Evolutionary conservation across 1,140 invertebrate genomes (phyloP).

Genomic region (Papilio aristodemus): DNA sequence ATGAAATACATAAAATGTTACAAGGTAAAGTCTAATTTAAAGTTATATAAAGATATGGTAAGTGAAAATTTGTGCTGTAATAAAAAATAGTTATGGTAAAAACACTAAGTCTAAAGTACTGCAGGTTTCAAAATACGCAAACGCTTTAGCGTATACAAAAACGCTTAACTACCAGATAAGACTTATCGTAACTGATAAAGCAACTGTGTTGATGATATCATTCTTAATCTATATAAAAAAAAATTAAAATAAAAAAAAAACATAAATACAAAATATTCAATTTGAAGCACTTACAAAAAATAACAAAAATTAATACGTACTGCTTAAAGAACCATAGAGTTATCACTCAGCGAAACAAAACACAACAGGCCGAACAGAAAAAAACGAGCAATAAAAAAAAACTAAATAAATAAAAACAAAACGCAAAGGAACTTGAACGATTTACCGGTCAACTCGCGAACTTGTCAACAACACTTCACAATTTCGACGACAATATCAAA

Average conservation of each 20-base stretch:
- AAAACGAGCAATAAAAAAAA: slow-evolving; percentile 57
- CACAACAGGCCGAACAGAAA: slow-evolving; percentile 41
- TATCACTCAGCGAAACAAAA: slow-evolving; percentile 69
- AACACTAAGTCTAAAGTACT: slow-evolving; percentile 15
- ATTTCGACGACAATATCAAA: slow-evolving; percentile 76
- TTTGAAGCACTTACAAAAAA: slow-evolving; percentile 44
- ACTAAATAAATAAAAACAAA: slow-evolving; percentile 57
- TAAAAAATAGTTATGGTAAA: background rate
- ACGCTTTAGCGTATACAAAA: slow-evolving; percentile 44
- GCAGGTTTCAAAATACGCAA: slow-evolving; percentile 43
- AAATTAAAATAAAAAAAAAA: slow-evolving; percentile 42
- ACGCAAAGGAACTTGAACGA: slow-evolving; percentile 51
- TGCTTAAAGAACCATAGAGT: slow-evolving; percentile 59
- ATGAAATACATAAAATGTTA: too few relatives aligned
- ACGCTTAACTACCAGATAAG: slow-evolving; percentile 60
- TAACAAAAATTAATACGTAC: slow-evolving; percentile 56
- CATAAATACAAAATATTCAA: slow-evolving; percentile 40
- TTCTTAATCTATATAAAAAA: slow-evolving; percentile 45
- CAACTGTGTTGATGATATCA: slow-evolving; percentile 74
- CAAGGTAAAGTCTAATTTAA: too few relatives aligned
- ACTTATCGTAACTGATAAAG: slow-evolving; percentile 73
- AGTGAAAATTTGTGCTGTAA: background rate
- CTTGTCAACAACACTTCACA: slow-evolving; percentile 67
- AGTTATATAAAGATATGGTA: background rate
- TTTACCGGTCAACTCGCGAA: slow-evolving; percentile 67